Conservation (phyloP, 2,113 vertebrate genomes). For the Gymnarchus niloticus region DNA sequence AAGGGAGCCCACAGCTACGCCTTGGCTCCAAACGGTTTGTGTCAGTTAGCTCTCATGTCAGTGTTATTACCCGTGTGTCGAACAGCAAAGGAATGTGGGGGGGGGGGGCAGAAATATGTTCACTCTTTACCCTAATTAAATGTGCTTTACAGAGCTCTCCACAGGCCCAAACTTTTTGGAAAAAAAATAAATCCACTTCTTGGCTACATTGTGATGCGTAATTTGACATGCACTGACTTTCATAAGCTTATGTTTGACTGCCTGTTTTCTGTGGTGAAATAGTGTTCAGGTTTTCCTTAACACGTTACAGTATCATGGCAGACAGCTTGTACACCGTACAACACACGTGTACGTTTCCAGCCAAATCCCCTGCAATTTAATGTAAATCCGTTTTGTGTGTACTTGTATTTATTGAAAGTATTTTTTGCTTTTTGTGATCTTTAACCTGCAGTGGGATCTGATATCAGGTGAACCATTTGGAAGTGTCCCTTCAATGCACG, state of each 20-base stretch:
- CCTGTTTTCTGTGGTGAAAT: background rate
- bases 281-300: background rate
- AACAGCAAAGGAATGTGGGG: conserved; percentile 41
- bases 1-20: background rate
- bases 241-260: background rate
- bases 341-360: background rate
- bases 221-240: background rate
- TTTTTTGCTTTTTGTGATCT: background rate
- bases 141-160: background rate
- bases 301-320: background rate
- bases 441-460: background rate
- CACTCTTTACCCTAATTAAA: background rate
- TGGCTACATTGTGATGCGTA: background rate
- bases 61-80: conserved; percentile 30
- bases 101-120: conserved; percentile 20
- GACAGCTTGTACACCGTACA: background rate
- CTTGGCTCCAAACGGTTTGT: conserved; percentile 30
- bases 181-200: background rate
- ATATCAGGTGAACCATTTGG: background rate
- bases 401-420: background rate
- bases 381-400: too few species aligned
- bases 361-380: too few species aligned
- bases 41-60: conserved; percentile 26
- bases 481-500: background rate
- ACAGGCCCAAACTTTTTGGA: background rate